Percentiles rank a stretch among this genome's conserved stretches.
phyloP scores from a whole-genome alignment of 2,888 invertebrate genomes.

The Mayetiola destructor region DNA sequence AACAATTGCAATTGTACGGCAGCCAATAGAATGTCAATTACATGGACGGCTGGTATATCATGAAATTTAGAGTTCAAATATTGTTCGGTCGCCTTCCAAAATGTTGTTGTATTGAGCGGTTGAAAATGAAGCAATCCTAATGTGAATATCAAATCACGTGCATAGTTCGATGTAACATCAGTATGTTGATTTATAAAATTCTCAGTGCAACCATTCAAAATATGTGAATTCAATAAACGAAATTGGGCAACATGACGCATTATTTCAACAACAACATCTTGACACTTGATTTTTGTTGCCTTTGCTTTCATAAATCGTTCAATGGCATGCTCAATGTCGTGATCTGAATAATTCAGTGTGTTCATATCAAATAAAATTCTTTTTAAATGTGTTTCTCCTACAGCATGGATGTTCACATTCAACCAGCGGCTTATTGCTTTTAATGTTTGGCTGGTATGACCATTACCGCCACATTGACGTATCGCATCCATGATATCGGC shows the following conservation, averaged over 20 bases:
- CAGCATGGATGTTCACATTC: constrained; percentile 43
- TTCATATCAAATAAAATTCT: constrained; percentile 42
- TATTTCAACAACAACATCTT: constrained; percentile 44
- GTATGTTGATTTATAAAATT: constrained; percentile 40
- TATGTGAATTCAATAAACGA: constrained; percentile 40
- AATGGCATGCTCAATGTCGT: constrained; percentile 42
- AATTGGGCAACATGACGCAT: constrained; percentile 47
- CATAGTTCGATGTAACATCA: constrained; percentile 38
- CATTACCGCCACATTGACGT: constrained; percentile 31
- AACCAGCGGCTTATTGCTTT: constrained; percentile 41
- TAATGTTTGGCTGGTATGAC: constrained; percentile 33
- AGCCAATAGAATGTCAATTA: constrained; percentile 46
- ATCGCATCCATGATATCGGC: constrained; percentile 38
- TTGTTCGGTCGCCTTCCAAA: constrained; percentile 44
- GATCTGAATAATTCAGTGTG: constrained; percentile 40
- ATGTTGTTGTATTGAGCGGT: constrained; percentile 37
- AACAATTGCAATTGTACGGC: constrained; percentile 47
- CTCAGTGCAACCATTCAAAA: constrained; percentile 43
- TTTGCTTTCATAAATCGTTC: constrained; percentile 46
- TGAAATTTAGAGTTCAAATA: constrained; percentile 41
- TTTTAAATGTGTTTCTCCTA: constrained; percentile 42
- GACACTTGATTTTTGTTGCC: constrained; percentile 35
- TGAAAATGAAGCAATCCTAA: constrained; percentile 47
- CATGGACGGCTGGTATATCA: constrained; percentile 42
- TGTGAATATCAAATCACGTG: constrained; percentile 43